Percentiles rank a stretch among this genome's conserved stretches.
Evolutionary conservation across 2,888 invertebrate species (phyloP).

Genomic region (Polyommatus iphigenia): DNA sequence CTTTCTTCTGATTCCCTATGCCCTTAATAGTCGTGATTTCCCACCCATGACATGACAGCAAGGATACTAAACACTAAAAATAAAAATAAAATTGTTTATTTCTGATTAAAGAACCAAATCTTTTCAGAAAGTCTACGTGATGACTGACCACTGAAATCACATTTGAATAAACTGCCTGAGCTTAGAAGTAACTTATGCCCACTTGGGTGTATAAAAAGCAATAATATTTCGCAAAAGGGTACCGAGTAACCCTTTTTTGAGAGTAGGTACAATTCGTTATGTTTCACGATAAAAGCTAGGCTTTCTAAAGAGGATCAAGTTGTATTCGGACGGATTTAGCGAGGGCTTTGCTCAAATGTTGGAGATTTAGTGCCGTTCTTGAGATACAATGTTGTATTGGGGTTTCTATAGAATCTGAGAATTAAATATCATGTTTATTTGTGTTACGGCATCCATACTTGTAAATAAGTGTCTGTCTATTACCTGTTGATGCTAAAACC

Average conservation of each 20-base stretch:
- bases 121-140: no score
- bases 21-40: conserved; percentile 86
- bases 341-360: background rate
- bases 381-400: background rate
- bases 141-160: conserved; percentile 26
- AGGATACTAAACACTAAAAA: conserved; percentile 79
- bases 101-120: no score
- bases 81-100: no score
- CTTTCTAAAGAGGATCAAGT: conserved; percentile 14
- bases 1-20: conserved; percentile 81
- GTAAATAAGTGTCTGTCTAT: no score
- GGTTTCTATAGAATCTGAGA: background rate
- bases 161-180: background rate
- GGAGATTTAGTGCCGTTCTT: background rate
- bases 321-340: background rate
- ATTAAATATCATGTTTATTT: background rate
- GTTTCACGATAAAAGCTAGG: background rate
- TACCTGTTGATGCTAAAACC: background rate
- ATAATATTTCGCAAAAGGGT: conserved; percentile 4
- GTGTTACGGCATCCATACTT: no score
- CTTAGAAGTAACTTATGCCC: background rate
- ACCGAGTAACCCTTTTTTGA: background rate
- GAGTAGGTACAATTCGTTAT: background rate
- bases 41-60: conserved; percentile 83
- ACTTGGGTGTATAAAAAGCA: background rate